A percentile compares a stretch with the other conserved stretches of the same genome.
Evolutionary conservation across 2,797 vertebrate genomes (phyloP).

Genomic region (Taenioides sp.): DNA sequence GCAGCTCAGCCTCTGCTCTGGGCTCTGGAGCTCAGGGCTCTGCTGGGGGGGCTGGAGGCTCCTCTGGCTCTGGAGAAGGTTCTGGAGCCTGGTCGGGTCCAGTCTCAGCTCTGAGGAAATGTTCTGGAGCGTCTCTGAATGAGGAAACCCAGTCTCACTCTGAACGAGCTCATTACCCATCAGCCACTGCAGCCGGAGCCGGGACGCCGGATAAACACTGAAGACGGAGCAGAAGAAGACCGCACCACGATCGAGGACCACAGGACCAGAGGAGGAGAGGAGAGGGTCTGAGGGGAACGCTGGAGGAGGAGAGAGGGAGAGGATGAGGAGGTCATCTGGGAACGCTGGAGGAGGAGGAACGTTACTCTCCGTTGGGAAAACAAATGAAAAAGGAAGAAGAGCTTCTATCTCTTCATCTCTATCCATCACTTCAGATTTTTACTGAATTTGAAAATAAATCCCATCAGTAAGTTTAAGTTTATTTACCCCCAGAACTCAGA

Average conservation of each 20-base stretch:
- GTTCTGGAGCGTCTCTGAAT: constrained; percentile 64
- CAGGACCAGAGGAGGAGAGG: constrained; percentile 62
- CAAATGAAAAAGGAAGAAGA: no score
- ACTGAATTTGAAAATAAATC: no score
- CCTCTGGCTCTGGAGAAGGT: background rate
- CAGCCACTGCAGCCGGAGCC: constrained; percentile 74
- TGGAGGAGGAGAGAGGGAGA: constrained; percentile 41
- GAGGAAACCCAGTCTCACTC: background rate
- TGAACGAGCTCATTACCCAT: constrained; percentile 41
- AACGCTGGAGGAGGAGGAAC: no score
- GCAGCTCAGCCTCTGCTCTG: constrained; percentile 72
- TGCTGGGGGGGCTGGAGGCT: background rate
- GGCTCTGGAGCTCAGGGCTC: no score
- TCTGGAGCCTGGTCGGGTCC: constrained; percentile 47
- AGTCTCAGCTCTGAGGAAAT: constrained; percentile 66
- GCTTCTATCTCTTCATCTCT: no score
- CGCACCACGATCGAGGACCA: constrained; percentile 61
- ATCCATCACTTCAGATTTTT: no score
- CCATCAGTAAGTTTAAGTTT: no score
- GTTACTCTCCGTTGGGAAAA: no score
- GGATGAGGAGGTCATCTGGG: no score
- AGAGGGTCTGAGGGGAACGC: constrained; percentile 84
- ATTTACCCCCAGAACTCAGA: no score
- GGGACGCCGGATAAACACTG: constrained; percentile 73
- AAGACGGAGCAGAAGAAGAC: constrained; percentile 73